Percentiles rank a stretch among this genome's conserved stretches.
phyloP scores from a whole-genome alignment of 2,113 vertebrate genomes.

The Semnornis frantzii region DNA sequence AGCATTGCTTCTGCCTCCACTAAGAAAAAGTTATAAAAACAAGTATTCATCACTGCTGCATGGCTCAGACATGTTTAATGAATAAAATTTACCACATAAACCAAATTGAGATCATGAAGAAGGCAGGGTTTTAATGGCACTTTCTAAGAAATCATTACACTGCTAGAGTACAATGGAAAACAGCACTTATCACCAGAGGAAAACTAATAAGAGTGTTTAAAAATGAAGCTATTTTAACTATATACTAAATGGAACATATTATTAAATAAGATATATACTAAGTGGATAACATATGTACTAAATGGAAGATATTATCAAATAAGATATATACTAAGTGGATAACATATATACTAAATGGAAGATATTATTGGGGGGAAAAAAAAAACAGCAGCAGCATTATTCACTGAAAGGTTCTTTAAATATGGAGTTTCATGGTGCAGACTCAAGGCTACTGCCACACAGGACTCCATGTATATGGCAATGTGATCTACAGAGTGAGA shows the following conservation, averaged over 20 bases:
- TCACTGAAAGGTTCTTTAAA: not conserved
- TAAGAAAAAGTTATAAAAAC: not conserved
- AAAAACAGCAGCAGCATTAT: not conserved
- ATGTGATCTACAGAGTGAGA: not conserved
- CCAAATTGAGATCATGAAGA: not conserved
- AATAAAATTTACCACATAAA: not conserved
- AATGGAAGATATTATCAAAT: too few species aligned
- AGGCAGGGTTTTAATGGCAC: not conserved
- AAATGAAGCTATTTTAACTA: not conserved
- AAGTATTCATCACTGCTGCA: not conserved
- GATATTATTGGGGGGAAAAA: too few species aligned
- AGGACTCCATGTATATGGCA: not conserved
- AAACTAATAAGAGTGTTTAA: not conserved
- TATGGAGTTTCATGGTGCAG: not conserved
- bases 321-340: too few species aligned
- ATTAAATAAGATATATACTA: not conserved
- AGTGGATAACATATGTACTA: too few species aligned
- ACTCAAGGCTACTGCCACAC: not conserved
- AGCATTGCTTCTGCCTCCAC: not conserved
- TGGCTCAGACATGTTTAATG: not conserved
- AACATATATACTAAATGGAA: too few species aligned
- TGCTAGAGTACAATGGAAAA: not conserved
- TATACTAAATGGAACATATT: not conserved
- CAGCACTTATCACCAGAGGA: not conserved
- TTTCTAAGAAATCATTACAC: constrained; percentile 24